Conservation (phyloP, 30 jellyfish, hydroid and myxozoan genomes). For the Turritopsis rubra region DNA sequence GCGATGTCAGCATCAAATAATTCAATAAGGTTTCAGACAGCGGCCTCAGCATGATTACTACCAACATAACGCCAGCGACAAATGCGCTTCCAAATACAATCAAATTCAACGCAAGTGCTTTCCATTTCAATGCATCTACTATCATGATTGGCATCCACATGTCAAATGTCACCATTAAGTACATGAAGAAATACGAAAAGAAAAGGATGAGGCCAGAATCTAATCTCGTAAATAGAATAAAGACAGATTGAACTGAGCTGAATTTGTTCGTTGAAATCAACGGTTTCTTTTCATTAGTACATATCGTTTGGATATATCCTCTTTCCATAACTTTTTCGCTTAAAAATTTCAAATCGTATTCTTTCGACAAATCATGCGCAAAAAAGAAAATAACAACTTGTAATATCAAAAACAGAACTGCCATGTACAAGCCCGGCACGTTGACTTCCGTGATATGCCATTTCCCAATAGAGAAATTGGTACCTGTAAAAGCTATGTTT, state of each 20-base stretch:
- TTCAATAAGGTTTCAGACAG: not conserved
- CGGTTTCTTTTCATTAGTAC: not conserved
- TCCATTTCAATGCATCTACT: not conserved
- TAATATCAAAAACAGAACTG: conserved; percentile 7
- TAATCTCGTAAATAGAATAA: not conserved
- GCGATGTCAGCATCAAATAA: not conserved
- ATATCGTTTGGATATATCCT: not conserved
- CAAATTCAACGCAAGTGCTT: not conserved
- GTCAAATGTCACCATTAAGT: not conserved
- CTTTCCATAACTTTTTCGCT: not conserved
- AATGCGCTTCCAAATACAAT: not conserved
- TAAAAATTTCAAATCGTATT: conserved; percentile 3
- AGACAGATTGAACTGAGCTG: not conserved
- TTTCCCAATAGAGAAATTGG: conserved; percentile 22
- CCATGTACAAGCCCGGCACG: conserved; percentile 37
- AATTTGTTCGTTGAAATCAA: not conserved
- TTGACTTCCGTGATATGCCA: conserved; percentile 27
- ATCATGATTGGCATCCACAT: not conserved
- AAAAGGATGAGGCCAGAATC: not conserved
- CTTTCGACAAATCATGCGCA: conserved; percentile 27
- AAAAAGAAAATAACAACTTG: conserved; percentile 6
- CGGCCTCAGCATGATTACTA: not conserved
- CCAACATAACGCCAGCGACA: not conserved
- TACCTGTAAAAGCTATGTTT: conserved; percentile 1
- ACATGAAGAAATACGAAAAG: not conserved